Evolutionary conservation across 2,888 invertebrate genomes (phyloP), one percentile per base, ranked within the genome.

Genomic region (Theretra japonica): DNA sequence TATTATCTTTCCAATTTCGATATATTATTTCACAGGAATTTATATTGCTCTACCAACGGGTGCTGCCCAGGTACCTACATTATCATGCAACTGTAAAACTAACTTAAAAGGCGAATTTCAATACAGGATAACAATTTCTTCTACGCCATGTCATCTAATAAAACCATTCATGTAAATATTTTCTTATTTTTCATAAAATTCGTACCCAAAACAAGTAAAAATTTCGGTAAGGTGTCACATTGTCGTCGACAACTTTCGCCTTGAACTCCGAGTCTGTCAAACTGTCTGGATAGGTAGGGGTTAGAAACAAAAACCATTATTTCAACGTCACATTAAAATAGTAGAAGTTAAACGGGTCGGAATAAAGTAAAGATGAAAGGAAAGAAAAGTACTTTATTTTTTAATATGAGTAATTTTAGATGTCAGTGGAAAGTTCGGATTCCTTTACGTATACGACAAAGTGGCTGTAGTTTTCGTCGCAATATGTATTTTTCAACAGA

Each of bases 261-360:
- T 70, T 58, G 23, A 23, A 48, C 60, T 30, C 17, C n/a, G n/a
- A 53, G n/a, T 5, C 25, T 70, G 60, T 60, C 70, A 70, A 70
- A 70, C 70, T 70, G 59, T 70, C 70, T 28, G 5, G 60, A 17
- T 41, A 50, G 25, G 30, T 70, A 15, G 21, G 4, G 50, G 48
- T 48, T 59, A 7, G n/a, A n/a, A 53, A 60, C 48, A 48, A 70
- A 65, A 70, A 50, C 60, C 59, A 50, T 59, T 50, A 62, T 48
- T 70, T 23, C 11, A 50, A 62, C 25, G 59, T 65, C 65, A 65
- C 23, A 23, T 65, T 65, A 65, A 65, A 65, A 48, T 65, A 62
- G 21, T 62, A n/a, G n/a, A 33, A 33, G 33, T 62, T 62, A 19
- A 6, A 48, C 48, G 23, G 23, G 65, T 23, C 33, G 3, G 21